These are phyloP conservation scores for Antechinus stuartii DNA, from an alignment of 2,113 vertebrate genomes.

Conservation along the genomic window DNA sequence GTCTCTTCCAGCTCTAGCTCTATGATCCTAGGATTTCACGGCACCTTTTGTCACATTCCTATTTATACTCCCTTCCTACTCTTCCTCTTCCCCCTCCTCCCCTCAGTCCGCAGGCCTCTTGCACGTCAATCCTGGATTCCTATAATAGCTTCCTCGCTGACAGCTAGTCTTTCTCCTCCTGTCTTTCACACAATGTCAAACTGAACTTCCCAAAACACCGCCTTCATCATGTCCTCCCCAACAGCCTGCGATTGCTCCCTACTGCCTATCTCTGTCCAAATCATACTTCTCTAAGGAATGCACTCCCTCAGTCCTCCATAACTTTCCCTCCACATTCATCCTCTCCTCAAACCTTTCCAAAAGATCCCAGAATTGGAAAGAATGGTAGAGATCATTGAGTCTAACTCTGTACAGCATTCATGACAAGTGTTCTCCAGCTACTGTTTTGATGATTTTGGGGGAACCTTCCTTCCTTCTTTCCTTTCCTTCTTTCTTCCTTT, in stretches of 20 bases:
- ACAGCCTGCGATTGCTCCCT: neutral
- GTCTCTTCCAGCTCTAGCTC: neutral
- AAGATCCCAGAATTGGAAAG: neutral
- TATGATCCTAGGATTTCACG: constrained; percentile 9
- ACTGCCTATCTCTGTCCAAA: neutral
- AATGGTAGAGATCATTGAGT: neutral
- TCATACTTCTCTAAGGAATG: neutral
- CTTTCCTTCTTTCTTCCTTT: too few species aligned
- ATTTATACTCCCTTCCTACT: constrained; percentile 54
- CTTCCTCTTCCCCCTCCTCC: neutral
- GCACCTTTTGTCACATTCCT: constrained; percentile 31
- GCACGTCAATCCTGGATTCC: neutral
- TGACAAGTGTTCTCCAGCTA: neutral
- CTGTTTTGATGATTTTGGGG: neutral
- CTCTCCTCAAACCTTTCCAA: neutral
- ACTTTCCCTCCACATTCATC: neutral
- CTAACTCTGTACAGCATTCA: neutral
- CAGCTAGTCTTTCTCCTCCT: neutral
- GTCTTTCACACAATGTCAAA: neutral
- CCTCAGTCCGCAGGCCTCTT: neutral
- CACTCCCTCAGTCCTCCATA: neutral
- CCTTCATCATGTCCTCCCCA: neutral
- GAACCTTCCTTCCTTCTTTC: neutral
- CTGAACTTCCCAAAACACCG: neutral
- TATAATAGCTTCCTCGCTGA: neutral